Conservation (phyloP, 2,797 vertebrate genomes). For the Psittacula derbiana region DNA sequence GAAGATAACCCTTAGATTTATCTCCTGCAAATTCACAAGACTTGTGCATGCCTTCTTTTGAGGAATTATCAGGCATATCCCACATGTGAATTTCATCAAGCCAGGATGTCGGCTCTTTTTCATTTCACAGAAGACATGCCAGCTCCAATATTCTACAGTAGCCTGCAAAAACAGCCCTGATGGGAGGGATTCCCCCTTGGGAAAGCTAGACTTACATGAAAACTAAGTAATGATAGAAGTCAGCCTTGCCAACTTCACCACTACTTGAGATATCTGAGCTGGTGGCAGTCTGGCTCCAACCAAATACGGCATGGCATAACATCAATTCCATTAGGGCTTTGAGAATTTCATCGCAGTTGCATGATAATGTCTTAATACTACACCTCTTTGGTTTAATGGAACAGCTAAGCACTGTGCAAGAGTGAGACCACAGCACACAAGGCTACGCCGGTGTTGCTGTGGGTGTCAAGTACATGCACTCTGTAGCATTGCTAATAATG, state of each 20-base stretch:
- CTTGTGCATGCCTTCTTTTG: background rate
- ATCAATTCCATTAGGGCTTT: background rate
- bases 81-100: background rate
- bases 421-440: rapidly evolving
- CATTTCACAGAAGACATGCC: background rate
- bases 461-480: background rate
- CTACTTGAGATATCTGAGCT: background rate
- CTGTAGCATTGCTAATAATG: background rate
- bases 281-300: background rate
- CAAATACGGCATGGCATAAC: background rate
- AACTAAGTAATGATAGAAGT: background rate
- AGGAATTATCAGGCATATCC: background rate
- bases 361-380: background rate
- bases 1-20: background rate
- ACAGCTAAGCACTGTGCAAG: background rate
- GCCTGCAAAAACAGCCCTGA: background rate
- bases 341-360: background rate
- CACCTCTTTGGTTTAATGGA: background rate
- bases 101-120: background rate
- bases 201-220: background rate
- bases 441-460: rapidly evolving
- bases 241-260: background rate
- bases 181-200: background rate
- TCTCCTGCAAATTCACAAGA: background rate
- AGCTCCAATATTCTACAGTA: background rate